phyloP scores from a whole-genome alignment of 2,888 invertebrate genomes.

The Siphonodentalium dalli region DNA sequence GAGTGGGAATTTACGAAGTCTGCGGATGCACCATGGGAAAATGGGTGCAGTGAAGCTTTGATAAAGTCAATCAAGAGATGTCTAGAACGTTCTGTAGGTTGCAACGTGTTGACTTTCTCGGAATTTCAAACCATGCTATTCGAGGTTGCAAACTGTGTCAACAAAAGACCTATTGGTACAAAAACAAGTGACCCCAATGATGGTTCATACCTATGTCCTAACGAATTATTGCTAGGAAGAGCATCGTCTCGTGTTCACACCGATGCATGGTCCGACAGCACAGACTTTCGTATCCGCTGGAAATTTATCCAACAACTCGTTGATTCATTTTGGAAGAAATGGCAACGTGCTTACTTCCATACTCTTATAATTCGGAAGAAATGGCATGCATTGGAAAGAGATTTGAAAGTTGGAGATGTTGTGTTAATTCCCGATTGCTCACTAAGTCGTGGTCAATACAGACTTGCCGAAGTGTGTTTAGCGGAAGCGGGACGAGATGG shows the following conservation, averaged over 20 bases:
- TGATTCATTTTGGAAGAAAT: conserved; percentile 8
- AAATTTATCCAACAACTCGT: conserved; percentile 10
- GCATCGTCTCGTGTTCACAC: background rate
- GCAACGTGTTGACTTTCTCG: too few relatives aligned
- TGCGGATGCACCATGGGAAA: too few relatives aligned
- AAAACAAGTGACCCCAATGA: background rate
- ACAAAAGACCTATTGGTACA: conserved; percentile 2
- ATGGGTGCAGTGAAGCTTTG: too few relatives aligned
- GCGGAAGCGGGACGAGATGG: too few relatives aligned
- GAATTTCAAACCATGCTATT: too few relatives aligned
- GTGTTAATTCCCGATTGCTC: conserved; percentile 7
- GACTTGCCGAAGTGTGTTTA: too few relatives aligned
- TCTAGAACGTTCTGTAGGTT: too few relatives aligned
- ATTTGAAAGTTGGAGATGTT: conserved; percentile 4
- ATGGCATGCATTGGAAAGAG: conserved; percentile 2
- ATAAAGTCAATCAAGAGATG: too few relatives aligned
- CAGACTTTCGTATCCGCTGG: background rate
- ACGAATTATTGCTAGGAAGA: conserved; percentile 1
- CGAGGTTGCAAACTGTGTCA: conserved; percentile 1
- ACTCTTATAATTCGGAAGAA: conserved; percentile 15
- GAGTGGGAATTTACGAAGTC: too few relatives aligned
- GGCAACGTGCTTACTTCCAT: conserved; percentile 4
- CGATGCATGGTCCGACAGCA: too few relatives aligned
- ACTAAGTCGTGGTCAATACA: conserved; percentile 6
- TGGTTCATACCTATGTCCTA: too few relatives aligned